phyloP scores from a whole-genome alignment of 2,113 vertebrate species.

The Anseranas semipalmata region DNA sequence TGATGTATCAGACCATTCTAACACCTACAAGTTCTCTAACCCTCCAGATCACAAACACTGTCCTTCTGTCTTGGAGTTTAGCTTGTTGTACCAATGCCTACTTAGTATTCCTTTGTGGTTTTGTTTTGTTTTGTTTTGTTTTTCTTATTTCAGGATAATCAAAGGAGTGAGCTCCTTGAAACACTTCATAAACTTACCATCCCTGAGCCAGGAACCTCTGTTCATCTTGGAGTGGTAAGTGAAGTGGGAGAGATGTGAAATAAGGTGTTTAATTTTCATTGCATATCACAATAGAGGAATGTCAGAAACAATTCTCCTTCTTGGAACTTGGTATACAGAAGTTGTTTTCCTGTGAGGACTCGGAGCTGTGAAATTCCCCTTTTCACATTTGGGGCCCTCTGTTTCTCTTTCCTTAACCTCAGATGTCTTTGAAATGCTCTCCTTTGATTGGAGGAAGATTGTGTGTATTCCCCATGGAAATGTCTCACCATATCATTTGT shows the following conservation, averaged over 20 bases:
- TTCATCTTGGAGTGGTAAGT: slow-evolving; percentile 94
- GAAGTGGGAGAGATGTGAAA: neutral
- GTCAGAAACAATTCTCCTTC: neutral
- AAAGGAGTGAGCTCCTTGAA: slow-evolving; percentile 90
- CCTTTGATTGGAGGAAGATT: neutral
- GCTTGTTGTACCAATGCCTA: neutral
- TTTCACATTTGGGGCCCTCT: slow-evolving; percentile 1
- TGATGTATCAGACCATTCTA: neutral
- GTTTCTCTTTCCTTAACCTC: neutral
- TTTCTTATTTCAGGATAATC: slow-evolving; percentile 85
- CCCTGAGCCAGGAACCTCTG: slow-evolving; percentile 88
- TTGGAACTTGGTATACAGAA: neutral
- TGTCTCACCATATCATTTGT: neutral
- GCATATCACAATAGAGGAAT: neutral
- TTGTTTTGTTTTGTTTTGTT: neutral
- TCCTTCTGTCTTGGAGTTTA: neutral
- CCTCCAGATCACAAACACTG: neutral
- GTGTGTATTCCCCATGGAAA: neutral
- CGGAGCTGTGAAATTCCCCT: slow-evolving; percentile 1
- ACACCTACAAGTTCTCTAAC: neutral
- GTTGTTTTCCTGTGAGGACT: slow-evolving; percentile 10
- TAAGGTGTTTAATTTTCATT: neutral
- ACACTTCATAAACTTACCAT: slow-evolving; percentile 86
- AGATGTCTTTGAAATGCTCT: neutral
- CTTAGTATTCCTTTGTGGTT: neutral